Evolutionary conservation across 37 sponge, comb jelly and placozoan species (phyloP).

Genomic region (Agelas oroides): DNA sequence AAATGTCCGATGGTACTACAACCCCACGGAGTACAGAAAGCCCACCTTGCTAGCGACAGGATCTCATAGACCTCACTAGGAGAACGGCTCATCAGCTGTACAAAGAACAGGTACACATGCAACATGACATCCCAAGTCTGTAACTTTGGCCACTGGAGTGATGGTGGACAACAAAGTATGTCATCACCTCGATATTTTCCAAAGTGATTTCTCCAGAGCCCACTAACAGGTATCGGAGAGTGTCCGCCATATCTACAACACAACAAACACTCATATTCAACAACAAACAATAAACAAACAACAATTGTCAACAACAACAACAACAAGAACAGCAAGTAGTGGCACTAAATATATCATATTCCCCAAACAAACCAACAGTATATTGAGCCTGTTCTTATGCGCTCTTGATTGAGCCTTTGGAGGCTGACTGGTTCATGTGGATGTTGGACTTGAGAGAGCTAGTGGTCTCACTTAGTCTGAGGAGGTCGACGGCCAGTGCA

Average conservation of each 20-base stretch:
- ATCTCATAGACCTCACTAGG: conserved; percentile 83
- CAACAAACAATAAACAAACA: neutral
- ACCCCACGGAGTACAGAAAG: too few relatives aligned
- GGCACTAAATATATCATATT: too few relatives aligned
- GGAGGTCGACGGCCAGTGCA: conserved; percentile 83
- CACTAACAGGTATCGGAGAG: conserved; percentile 72
- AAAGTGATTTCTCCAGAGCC: conserved; percentile 72
- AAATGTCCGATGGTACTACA: too few relatives aligned
- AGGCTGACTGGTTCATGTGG: too few relatives aligned
- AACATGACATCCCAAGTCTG: too few relatives aligned
- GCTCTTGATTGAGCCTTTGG: too few relatives aligned
- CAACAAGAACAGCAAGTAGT: neutral
- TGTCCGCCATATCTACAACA: conserved; percentile 77
- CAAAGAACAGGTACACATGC: neutral
- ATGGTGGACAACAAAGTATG: neutral
- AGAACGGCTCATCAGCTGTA: conserved; percentile 71
- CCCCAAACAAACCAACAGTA: too few relatives aligned
- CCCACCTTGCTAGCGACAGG: conserved; percentile 69
- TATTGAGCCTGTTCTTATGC: too few relatives aligned
- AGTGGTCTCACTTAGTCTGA: conserved; percentile 77
- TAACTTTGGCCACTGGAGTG: too few relatives aligned
- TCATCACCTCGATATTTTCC: conserved; percentile 74
- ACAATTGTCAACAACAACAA: conserved; percentile 3
- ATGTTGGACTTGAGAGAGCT: neutral
- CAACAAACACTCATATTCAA: neutral